Evolutionary conservation across 2,797 vertebrate genomes (phyloP).

Genomic region (Yasuhikotakia modesta): DNA sequence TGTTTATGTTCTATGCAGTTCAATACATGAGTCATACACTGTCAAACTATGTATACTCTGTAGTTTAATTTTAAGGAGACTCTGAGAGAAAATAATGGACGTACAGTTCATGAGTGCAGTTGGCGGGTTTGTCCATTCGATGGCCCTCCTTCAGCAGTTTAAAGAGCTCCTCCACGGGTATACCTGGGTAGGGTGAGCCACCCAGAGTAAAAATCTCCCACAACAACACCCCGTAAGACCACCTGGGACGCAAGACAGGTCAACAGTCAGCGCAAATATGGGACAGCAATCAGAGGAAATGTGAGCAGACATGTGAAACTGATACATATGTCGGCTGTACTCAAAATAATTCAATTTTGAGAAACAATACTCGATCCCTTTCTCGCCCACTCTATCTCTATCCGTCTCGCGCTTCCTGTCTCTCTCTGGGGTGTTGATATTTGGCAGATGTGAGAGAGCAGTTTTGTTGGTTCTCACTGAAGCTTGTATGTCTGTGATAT

Average conservation of each 20-base stretch:
- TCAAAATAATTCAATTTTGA: background rate
- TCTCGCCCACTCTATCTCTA: constrained; percentile 7
- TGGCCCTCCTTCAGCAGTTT: constrained; percentile 98
- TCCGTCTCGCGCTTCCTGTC: constrained; percentile 38
- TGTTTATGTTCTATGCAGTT: background rate
- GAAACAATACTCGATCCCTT: constrained; percentile 1
- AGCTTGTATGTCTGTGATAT: constrained; percentile 78
- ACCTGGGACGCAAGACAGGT: constrained; percentile 75
- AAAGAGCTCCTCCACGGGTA: constrained; percentile 97
- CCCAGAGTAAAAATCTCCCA: constrained; percentile 99
- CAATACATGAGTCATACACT: background rate
- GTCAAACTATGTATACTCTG: too few relatives aligned
- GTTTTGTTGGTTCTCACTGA: constrained; percentile 59
- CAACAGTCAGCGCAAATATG: constrained; percentile 42
- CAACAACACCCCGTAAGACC: constrained; percentile 96
- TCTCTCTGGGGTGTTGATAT: constrained; percentile 42
- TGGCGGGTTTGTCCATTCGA: constrained; percentile 97
- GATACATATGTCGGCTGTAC: background rate
- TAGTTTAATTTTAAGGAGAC: background rate
- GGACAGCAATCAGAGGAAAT: constrained; percentile 7
- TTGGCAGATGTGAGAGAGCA: constrained; percentile 55
- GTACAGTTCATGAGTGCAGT: constrained; percentile 97
- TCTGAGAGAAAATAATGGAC: constrained; percentile 51
- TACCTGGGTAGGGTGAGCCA: constrained; percentile 94
- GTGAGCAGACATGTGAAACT: background rate